phyloP scores from a whole-genome alignment of 2,888 invertebrate species.

The Sepiola atlantica region DNA sequence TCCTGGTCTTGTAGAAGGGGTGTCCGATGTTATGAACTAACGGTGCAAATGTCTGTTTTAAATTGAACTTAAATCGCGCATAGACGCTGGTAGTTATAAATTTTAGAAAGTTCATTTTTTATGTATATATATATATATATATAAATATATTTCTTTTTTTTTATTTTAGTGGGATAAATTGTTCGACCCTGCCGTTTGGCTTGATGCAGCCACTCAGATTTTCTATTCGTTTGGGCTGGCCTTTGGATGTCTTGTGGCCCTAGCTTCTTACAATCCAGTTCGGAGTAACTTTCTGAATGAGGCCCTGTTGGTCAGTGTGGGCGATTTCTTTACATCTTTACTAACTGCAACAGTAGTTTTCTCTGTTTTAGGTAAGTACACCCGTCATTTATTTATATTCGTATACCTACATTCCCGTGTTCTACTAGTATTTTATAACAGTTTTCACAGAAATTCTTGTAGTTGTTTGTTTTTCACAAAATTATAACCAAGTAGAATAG shows the following conservation, averaged over 20 bases:
- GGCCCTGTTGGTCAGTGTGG: conserved; percentile 89
- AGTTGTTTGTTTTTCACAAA: no score
- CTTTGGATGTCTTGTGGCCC: conserved; percentile 94
- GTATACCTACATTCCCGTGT: background rate
- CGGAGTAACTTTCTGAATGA: conserved; percentile 95
- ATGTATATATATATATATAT: conserved; percentile 9
- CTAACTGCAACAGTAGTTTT: conserved; percentile 97
- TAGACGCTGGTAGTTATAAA: no score
- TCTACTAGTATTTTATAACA: no score
- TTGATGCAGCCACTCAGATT: conserved; percentile 96
- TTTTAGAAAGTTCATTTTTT: no score
- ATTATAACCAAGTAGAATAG: no score
- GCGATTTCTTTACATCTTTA: conserved; percentile 94
- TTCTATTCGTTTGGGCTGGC: conserved; percentile 96
- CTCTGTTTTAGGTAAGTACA: conserved; percentile 85
- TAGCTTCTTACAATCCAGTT: conserved; percentile 94
- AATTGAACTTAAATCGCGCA: no score
- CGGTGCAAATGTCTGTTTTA: no score
- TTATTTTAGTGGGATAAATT: conserved; percentile 85
- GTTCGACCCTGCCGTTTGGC: conserved; percentile 91
- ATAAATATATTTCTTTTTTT: conserved; percentile 69
- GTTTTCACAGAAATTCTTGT: no score
- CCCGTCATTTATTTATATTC: no score
- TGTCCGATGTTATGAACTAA: no score
- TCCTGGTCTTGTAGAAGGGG: no score